A percentile compares a stretch with the other conserved stretches of the same genome.
These are phyloP conservation scores for Camponotus vicinus DNA, from an alignment of 1,140 invertebrate species.

Conservation along the genomic window DNA sequence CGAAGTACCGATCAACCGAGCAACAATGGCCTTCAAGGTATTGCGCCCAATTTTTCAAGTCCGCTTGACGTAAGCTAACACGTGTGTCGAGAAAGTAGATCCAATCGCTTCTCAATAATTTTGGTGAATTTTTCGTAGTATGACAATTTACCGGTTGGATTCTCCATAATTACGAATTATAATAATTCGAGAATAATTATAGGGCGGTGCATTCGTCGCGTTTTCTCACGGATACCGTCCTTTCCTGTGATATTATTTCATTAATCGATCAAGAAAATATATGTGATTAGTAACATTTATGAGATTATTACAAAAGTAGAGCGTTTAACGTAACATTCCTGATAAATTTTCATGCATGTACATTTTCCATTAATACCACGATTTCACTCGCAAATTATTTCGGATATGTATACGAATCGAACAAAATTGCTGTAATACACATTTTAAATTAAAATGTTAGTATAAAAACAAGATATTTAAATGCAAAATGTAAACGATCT, in stretches of 20 bases:
- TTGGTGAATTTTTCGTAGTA: neutral
- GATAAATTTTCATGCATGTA: neutral
- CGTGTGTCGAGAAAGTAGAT: constrained; percentile 10
- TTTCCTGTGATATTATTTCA: neutral
- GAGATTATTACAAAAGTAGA: neutral
- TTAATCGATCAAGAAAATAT: neutral
- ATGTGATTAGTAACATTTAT: neutral
- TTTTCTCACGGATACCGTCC: neutral
- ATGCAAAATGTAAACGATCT: neutral
- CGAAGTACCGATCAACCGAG: constrained; percentile 65
- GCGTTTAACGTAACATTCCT: neutral
- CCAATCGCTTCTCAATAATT: neutral
- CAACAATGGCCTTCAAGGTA: constrained; percentile 76
- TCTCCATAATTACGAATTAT: constrained; percentile 11
- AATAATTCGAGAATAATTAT: neutral
- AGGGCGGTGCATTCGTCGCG: too few relatives aligned
- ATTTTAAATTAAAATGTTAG: neutral
- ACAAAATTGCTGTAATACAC: neutral
- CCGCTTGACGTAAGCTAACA: neutral
- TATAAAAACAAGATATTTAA: neutral
- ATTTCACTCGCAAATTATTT: neutral
- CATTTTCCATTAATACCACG: neutral
- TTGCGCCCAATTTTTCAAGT: constrained; percentile 17
- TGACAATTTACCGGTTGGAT: neutral
- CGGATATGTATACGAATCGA: neutral